A percentile compares a stretch with the other conserved stretches of the same genome.
Conservation (phyloP, 2,797 vertebrate species). For the Spatula versicolor region DNA sequence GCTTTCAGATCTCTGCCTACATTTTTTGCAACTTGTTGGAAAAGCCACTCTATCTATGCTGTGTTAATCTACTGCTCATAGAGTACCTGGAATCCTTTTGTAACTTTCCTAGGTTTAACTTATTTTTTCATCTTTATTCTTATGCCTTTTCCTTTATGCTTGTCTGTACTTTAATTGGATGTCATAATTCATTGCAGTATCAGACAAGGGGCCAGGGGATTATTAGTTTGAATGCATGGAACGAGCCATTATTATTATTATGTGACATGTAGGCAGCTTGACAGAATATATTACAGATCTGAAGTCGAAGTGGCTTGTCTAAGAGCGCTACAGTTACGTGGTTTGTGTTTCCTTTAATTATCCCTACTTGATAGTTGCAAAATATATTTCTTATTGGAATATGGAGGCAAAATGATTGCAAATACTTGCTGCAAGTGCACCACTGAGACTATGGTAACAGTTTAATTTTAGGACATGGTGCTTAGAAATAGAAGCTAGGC, state of each 20-base stretch:
- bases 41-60: not conserved
- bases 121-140: not conserved
- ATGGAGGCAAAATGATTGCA: not conserved
- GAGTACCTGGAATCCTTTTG: not conserved
- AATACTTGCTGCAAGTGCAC: not conserved
- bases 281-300: not conserved
- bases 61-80: not conserved
- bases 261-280: not conserved
- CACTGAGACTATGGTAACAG: not conserved
- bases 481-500: not conserved
- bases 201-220: not conserved
- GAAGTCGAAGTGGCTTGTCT: not conserved
- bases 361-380: not conserved
- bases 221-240: not conserved
- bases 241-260: not conserved
- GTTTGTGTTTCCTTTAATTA: constrained; percentile 47
- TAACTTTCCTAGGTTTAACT: not conserved
- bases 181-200: not conserved
- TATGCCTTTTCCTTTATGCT: not conserved
- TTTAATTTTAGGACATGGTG: constrained; percentile 20
- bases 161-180: not conserved
- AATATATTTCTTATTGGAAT: not conserved
- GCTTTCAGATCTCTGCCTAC: not conserved
- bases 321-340: not conserved
- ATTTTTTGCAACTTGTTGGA: not conserved